Evolutionary conservation across 2,888 invertebrate genomes (phyloP).

Genomic region (Acanthosepion pharaonis): DNA sequence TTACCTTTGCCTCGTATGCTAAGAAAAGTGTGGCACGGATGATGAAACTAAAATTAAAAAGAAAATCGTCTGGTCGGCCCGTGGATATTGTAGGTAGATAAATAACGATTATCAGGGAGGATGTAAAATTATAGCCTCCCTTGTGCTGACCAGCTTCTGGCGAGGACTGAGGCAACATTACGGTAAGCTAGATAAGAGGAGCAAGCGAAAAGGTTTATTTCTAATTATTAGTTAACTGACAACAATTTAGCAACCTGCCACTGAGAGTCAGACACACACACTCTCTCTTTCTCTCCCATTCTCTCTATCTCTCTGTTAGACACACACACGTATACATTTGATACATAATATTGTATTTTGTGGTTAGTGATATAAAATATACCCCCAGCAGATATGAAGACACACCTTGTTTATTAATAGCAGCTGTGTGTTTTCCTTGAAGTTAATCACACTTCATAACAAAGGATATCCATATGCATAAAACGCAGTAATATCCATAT

Average conservation of each 20-base stretch:
- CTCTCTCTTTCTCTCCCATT: rapidly evolving
- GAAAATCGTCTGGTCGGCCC: not conserved
- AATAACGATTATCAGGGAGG: not conserved
- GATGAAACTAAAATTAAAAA: not conserved
- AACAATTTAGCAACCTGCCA: not conserved
- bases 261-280: not conserved
- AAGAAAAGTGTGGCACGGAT: not conserved
- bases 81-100: not conserved
- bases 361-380: not conserved
- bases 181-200: not conserved
- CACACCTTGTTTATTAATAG: not conserved
- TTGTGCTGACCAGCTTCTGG: not conserved
- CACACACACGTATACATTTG: no score
- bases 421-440: not conserved
- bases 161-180: not conserved
- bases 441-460: not conserved
- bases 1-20: not conserved
- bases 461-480: no score
- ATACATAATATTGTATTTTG: no score
- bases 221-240: not conserved
- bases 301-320: no score
- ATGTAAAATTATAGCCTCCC: not conserved
- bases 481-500: no score
- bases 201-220: not conserved
- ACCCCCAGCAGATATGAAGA: not conserved